Conservation (phyloP, 2,113 vertebrate species). For the Psilopsiagon aurifrons region DNA sequence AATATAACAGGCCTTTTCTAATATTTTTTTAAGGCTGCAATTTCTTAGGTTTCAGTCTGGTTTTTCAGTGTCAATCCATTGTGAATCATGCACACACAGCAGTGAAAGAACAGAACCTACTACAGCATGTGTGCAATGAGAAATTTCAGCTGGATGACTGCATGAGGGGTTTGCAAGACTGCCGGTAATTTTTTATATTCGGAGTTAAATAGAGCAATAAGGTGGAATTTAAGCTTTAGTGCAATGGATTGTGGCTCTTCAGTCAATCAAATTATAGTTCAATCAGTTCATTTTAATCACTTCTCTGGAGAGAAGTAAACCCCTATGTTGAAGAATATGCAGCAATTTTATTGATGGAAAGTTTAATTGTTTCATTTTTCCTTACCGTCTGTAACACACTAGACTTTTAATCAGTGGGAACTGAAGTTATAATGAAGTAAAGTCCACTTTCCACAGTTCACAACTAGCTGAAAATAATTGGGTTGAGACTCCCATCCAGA, state of each 20-base stretch:
- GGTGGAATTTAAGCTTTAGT: constrained; percentile 64
- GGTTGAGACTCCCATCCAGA: constrained; percentile 84
- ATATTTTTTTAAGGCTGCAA: not conserved
- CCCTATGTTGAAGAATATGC: constrained; percentile 75
- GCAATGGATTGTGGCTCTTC: constrained; percentile 64
- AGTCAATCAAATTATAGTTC: constrained; percentile 82
- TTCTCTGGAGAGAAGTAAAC: constrained; percentile 80
- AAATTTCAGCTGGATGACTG: constrained; percentile 16
- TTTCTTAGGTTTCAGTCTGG: not conserved
- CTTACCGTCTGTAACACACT: constrained; percentile 76
- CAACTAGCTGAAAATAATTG: constrained; percentile 85
- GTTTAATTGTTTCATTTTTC: constrained; percentile 87
- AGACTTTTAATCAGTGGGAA: constrained; percentile 85
- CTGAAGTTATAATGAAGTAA: constrained; percentile 84
- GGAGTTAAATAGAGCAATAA: constrained; percentile 70
- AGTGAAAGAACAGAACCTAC: not conserved
- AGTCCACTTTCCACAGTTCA: constrained; percentile 81
- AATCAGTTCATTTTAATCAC: constrained; percentile 84
- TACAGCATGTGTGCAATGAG: not conserved
- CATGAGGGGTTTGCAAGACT: constrained; percentile 11
- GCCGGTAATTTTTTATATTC: constrained; percentile 50
- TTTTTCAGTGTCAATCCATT: not conserved
- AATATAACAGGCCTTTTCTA: not conserved
- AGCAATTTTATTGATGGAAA: constrained; percentile 83
- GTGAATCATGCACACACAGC: not conserved